Conservation (phyloP, 2,797 vertebrate genomes). For the Girardinus metallicus region DNA sequence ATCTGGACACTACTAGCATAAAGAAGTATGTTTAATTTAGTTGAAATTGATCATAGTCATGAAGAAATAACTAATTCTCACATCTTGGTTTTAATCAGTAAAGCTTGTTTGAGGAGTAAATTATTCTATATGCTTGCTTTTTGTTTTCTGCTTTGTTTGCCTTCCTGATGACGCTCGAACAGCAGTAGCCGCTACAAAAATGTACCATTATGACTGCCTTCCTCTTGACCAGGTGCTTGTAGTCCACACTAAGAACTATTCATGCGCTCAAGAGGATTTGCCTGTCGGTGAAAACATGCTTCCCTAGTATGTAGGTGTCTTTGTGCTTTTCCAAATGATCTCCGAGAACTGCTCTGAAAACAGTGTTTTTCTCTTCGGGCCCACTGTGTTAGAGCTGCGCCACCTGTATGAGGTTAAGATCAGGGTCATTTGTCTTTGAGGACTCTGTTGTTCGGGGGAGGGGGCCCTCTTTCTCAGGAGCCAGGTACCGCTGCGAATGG, state of each 20-base stretch:
- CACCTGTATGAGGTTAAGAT: constrained; percentile 73
- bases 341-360: constrained; percentile 46
- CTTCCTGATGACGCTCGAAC: constrained; percentile 18
- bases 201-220: constrained; percentile 22
- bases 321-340: constrained; percentile 55
- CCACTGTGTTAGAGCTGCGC: constrained; percentile 55
- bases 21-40: not conserved
- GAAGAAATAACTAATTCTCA: not conserved
- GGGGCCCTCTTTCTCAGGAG: constrained; percentile 34
- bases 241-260: constrained; percentile 29
- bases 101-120: not conserved
- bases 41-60: not conserved
- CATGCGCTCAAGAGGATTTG: constrained; percentile 53
- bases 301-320: constrained; percentile 43
- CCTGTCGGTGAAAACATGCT: constrained; percentile 50
- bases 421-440: constrained; percentile 61
- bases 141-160: not conserved
- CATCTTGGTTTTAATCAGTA: not conserved
- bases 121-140: not conserved
- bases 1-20: not conserved
- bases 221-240: constrained; percentile 51
- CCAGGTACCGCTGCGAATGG: constrained; percentile 37
- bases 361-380: constrained; percentile 21
- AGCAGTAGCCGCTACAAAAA: constrained; percentile 13
- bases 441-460: constrained; percentile 48